phyloP scores from a whole-genome alignment of 2,113 vertebrate species.

The Entomyzon cyanotis region DNA sequence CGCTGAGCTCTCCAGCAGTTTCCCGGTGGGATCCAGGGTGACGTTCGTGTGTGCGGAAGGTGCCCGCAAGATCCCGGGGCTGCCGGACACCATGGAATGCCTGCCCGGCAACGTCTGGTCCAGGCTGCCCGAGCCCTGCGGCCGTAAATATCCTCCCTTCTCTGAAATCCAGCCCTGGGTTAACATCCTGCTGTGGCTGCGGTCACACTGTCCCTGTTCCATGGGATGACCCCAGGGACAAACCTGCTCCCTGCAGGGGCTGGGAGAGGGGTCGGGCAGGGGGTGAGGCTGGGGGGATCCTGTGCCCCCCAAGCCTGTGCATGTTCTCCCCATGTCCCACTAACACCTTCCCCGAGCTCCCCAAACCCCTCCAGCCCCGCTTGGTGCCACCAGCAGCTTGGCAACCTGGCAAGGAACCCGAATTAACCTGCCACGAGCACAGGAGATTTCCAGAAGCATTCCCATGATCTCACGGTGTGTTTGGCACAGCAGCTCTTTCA shows the following conservation, averaged over 20 bases:
- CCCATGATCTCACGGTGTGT: accelerated
- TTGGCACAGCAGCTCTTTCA: not conserved
- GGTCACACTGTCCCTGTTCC: no score
- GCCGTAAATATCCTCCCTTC: not conserved
- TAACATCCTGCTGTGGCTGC: accelerated
- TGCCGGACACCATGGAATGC: not conserved
- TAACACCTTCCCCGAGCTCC: not conserved
- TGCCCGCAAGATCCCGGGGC: not conserved
- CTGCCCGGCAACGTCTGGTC: not conserved
- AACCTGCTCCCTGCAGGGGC: not conserved
- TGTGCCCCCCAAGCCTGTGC: accelerated
- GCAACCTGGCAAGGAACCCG: accelerated
- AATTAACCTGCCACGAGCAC: accelerated
- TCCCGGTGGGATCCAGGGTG: not conserved
- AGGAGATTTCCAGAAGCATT: not conserved
- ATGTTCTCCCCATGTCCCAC: accelerated
- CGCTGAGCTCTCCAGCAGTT: accelerated
- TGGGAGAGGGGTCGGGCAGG: accelerated
- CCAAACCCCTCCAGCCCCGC: accelerated
- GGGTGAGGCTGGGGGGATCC: not conserved
- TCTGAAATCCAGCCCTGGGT: not conserved
- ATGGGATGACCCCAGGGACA: no score
- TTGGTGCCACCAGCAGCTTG: accelerated
- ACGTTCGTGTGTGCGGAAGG: not conserved
- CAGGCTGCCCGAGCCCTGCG: slow-evolving; percentile 4